phyloP scores from a whole-genome alignment of 2,113 vertebrate species.

The Ursus arctos region DNA sequence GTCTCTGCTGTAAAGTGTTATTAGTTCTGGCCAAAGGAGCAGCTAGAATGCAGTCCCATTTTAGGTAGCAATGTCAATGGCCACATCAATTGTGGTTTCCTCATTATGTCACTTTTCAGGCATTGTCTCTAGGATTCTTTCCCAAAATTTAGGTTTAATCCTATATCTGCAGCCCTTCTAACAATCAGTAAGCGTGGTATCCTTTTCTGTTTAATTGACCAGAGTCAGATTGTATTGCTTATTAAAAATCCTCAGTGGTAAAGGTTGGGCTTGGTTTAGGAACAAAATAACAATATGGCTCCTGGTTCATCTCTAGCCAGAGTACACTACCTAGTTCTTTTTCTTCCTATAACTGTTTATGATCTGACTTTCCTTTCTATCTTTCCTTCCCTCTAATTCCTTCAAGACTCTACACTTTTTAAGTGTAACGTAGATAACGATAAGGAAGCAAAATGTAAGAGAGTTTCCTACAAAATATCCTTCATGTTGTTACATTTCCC shows the following conservation, averaged over 20 bases:
- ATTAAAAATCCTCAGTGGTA: background rate
- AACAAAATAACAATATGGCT: background rate
- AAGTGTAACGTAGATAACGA: background rate
- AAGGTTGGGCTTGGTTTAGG: background rate
- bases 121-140: background rate
- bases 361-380: background rate
- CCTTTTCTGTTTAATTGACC: background rate
- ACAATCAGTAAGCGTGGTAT: background rate
- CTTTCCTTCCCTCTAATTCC: background rate
- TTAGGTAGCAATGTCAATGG: too few species aligned
- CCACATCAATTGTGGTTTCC: background rate
- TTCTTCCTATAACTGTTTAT: background rate
- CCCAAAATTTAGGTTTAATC: background rate
- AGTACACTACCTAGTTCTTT: background rate
- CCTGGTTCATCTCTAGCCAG: background rate
- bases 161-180: background rate
- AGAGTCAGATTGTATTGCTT: background rate
- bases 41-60: background rate
- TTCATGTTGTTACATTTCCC: background rate
- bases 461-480: background rate
- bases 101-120: background rate
- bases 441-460: background rate
- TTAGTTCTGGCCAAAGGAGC: rapidly evolving
- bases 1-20: background rate
- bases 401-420: background rate